phyloP scores from a whole-genome alignment of 2,797 vertebrate species.

The Avahi laniger region DNA sequence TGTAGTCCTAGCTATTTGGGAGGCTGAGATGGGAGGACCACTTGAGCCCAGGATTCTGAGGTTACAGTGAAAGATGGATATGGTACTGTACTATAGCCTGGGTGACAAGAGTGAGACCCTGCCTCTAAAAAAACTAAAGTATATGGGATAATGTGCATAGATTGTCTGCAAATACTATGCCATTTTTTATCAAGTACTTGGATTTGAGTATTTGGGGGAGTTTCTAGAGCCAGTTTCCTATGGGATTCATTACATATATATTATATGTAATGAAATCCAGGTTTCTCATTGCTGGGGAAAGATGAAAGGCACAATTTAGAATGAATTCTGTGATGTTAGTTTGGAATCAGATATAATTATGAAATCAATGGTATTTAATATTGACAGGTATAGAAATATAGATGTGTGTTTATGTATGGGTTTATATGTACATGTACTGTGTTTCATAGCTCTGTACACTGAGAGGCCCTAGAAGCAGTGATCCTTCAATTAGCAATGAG shows the following conservation, averaged over 20 bases:
- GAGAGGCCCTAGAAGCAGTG: neutral
- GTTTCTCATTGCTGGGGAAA: conserved; percentile 11
- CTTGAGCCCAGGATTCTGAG: no score
- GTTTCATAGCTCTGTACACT: neutral
- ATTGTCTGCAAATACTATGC: neutral
- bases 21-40: no score
- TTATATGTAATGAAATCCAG: neutral
- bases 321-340: neutral
- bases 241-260: neutral
- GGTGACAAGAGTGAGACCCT: no score
- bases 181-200: neutral
- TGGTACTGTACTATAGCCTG: no score
- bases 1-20: no score
- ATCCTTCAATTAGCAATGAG: neutral
- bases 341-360: neutral
- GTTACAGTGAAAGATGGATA: no score
- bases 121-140: no score
- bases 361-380: neutral
- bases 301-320: conserved; percentile 1
- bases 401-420: neutral
- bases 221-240: neutral
- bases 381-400: neutral
- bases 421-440: neutral
- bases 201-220: neutral
- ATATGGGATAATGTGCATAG: neutral